Conservation (phyloP, 2,888 invertebrate species). For the Oscheius myriophilus region DNA sequence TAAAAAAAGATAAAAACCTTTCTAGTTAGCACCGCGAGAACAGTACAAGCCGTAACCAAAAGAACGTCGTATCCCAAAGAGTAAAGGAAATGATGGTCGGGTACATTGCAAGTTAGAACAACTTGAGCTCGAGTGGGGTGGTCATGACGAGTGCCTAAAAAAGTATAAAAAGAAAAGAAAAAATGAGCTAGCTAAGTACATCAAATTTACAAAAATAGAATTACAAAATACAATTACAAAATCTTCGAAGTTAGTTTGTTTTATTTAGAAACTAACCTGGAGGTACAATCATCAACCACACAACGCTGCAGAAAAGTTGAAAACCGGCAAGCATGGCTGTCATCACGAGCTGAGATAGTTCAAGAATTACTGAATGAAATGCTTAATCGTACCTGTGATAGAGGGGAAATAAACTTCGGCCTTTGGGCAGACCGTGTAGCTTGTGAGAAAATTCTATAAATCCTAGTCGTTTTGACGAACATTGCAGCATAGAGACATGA, state of each 20-base stretch:
- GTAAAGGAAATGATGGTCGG: slow-evolving; percentile 74
- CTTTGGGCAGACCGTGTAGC: slow-evolving; percentile 76
- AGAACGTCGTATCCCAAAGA: slow-evolving; percentile 82
- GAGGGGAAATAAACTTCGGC: slow-evolving; percentile 81
- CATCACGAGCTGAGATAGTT: slow-evolving; percentile 45
- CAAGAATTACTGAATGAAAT: no score
- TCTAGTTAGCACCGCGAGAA: slow-evolving; percentile 83
- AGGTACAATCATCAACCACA: slow-evolving; percentile 81
- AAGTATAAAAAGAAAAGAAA: neutral
- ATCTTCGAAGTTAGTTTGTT: neutral
- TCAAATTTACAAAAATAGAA: no score
- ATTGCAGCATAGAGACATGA: slow-evolving; percentile 82
- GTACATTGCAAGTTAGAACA: slow-evolving; percentile 67
- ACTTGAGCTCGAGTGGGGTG: slow-evolving; percentile 62
- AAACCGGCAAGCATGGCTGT: slow-evolving; percentile 77
- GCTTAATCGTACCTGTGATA: slow-evolving; percentile 82
- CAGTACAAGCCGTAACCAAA: slow-evolving; percentile 81
- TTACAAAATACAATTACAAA: no score
- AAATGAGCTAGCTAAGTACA: neutral
- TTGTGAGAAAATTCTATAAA: slow-evolving; percentile 80
- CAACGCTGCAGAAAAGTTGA: slow-evolving; percentile 79
- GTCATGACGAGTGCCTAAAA: slow-evolving; percentile 75
- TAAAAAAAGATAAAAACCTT: slow-evolving; percentile 71
- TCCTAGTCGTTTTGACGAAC: slow-evolving; percentile 82
- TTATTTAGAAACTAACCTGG: slow-evolving; percentile 37